These are phyloP conservation scores for Augochlora pura DNA, from an alignment of 1,140 invertebrate species.

Conservation along the genomic window DNA sequence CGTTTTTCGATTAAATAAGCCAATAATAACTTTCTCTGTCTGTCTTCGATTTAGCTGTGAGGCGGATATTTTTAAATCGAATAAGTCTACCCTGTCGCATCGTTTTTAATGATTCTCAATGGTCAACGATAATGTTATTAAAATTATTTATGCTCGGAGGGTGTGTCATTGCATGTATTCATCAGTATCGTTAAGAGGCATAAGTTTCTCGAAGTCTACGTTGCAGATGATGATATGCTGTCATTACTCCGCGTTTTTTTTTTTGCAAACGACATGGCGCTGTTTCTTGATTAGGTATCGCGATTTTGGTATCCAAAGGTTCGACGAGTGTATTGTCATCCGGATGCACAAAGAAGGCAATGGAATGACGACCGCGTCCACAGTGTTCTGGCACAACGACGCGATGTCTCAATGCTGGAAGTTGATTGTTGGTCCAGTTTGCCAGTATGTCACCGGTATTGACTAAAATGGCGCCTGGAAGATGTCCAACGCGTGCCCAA, in stretches of 20 bases:
- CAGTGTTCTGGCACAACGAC: slow-evolving; percentile 86
- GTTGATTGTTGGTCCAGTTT: slow-evolving; percentile 86
- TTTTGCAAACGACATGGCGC: slow-evolving; percentile 76
- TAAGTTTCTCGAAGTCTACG: slow-evolving; percentile 86
- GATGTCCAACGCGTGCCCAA: slow-evolving; percentile 88
- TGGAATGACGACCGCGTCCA: slow-evolving; percentile 84
- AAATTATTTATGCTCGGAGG: background rate
- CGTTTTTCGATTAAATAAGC: background rate
- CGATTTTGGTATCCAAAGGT: slow-evolving; percentile 80
- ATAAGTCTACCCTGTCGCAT: background rate
- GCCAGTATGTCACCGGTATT: slow-evolving; percentile 90
- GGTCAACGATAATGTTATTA: background rate
- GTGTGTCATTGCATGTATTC: background rate
- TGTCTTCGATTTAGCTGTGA: background rate
- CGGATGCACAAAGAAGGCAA: slow-evolving; percentile 90
- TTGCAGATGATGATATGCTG: slow-evolving; percentile 86
- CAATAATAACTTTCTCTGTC: background rate
- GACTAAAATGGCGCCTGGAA: slow-evolving; percentile 89
- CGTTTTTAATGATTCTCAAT: background rate
- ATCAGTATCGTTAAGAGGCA: slow-evolving; percentile 76
- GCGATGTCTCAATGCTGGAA: slow-evolving; percentile 87
- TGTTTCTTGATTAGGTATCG: slow-evolving; percentile 72
- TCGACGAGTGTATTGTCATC: slow-evolving; percentile 82
- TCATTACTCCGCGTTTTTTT: slow-evolving; percentile 82
- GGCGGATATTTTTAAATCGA: background rate